phyloP scores from a whole-genome alignment of 2,888 invertebrate genomes.

The Amphimallon solstitiale region DNA sequence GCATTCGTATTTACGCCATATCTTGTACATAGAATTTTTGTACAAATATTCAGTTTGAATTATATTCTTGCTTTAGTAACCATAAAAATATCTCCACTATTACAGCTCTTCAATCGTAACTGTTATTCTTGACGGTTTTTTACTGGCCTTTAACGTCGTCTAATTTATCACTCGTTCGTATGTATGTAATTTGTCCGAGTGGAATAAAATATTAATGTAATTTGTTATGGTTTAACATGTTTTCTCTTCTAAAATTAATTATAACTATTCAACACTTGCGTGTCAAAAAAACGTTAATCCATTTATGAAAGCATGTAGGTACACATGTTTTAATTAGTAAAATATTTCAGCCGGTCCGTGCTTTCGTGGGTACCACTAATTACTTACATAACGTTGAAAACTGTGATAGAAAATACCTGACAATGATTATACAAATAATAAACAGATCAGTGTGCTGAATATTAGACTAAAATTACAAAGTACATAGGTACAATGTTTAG shows the following conservation, averaged over 20 bases:
- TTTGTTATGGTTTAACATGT: constrained; percentile 36
- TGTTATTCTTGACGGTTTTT: background rate
- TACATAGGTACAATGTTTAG: too few species aligned
- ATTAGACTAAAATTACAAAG: too few species aligned
- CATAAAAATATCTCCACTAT: too few species aligned
- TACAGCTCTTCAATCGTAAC: constrained; percentile 1
- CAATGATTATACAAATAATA: too few species aligned
- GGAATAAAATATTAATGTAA: constrained; percentile 35
- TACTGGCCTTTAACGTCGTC: background rate
- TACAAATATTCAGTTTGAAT: too few species aligned
- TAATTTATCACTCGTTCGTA: constrained; percentile 22
- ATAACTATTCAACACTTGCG: constrained; percentile 32
- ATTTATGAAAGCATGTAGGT: background rate
- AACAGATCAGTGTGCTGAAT: too few species aligned
- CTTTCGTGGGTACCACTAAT: background rate
- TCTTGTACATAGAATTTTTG: too few species aligned
- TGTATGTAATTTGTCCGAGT: constrained; percentile 34
- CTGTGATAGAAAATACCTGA: too few species aligned
- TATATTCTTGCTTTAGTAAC: too few species aligned
- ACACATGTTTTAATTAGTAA: constrained; percentile 21
- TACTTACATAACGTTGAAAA: too few species aligned
- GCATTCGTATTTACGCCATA: too few species aligned
- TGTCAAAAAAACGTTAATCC: constrained; percentile 19
- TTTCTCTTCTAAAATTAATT: constrained; percentile 34
- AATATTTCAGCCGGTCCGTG: background rate